Conservation (phyloP, 2,888 invertebrate genomes). For the Sarcophaga caerulescens region DNA sequence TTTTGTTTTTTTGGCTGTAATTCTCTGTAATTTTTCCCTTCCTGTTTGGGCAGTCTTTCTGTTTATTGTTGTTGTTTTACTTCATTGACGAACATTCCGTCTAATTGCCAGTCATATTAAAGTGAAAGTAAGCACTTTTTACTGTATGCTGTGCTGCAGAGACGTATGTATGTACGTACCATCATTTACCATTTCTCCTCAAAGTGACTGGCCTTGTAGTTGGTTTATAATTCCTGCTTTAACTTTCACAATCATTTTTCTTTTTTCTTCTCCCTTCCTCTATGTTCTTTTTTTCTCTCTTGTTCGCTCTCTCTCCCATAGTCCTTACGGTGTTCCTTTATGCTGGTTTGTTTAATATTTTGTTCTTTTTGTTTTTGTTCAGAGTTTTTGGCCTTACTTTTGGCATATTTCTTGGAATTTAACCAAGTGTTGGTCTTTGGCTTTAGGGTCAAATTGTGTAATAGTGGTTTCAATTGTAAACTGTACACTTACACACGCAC, state of each 20-base stretch:
- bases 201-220: constrained; percentile 7
- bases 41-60: neutral
- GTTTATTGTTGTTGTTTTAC: neutral
- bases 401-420: constrained; percentile 46
- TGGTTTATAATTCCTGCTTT: constrained; percentile 34
- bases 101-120: constrained; percentile 55
- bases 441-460: constrained; percentile 53
- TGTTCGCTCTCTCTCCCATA: too few relatives aligned
- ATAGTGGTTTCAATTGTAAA: constrained; percentile 43
- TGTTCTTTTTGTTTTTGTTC: constrained; percentile 12
- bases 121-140: constrained; percentile 57
- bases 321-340: neutral
- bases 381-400: constrained; percentile 1
- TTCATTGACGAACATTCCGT: constrained; percentile 36
- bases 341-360: neutral
- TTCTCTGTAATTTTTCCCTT: neutral
- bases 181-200: constrained; percentile 33
- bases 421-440: constrained; percentile 58
- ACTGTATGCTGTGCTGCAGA: neutral
- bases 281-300: neutral
- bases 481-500: too few relatives aligned
- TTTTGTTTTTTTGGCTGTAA: neutral
- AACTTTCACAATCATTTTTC: neutral
- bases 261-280: neutral
- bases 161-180: neutral